phyloP scores from a whole-genome alignment of 2,113 vertebrate genomes.

The Leptosomus discolor region DNA sequence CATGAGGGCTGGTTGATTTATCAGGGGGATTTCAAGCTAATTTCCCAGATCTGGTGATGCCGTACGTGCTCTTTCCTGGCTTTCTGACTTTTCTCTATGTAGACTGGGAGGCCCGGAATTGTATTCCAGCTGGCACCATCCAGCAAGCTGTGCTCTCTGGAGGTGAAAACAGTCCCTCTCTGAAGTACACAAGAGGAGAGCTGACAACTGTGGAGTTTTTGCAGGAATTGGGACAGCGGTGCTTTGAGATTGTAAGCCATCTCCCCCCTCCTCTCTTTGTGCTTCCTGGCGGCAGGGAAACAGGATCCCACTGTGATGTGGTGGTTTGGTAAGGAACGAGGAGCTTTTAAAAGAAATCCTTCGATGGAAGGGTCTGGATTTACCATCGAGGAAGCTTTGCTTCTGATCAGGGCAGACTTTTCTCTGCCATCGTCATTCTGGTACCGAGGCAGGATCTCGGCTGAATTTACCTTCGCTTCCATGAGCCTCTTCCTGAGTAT shows the following conservation, averaged over 20 bases:
- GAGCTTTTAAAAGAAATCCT: neutral
- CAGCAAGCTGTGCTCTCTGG: slow-evolving; percentile 54
- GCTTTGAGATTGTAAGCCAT: slow-evolving; percentile 75
- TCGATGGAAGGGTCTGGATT: neutral
- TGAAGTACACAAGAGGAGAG: slow-evolving; percentile 77
- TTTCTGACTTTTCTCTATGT: neutral
- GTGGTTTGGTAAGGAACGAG: neutral
- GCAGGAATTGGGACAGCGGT: slow-evolving; percentile 70
- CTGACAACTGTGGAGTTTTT: slow-evolving; percentile 71
- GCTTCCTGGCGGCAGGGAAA: neutral
- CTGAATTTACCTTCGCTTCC: neutral
- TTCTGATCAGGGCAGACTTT: neutral
- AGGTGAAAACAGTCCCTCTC: slow-evolving; percentile 67
- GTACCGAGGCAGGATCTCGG: neutral
- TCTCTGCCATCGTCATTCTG: neutral
- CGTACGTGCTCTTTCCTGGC: neutral
- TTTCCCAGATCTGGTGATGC: neutral
- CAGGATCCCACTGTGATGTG: neutral
- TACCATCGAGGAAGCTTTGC: neutral
- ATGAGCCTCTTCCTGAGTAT: neutral
- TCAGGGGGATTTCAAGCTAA: neutral
- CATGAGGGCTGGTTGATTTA: fast-evolving
- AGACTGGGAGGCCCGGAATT: slow-evolving; percentile 78
- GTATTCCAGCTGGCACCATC: slow-evolving; percentile 73
- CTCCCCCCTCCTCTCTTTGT: neutral